Evolutionary conservation across 2,797 vertebrate species (phyloP).

Genomic region (Chiloscyllium punctatum): DNA sequence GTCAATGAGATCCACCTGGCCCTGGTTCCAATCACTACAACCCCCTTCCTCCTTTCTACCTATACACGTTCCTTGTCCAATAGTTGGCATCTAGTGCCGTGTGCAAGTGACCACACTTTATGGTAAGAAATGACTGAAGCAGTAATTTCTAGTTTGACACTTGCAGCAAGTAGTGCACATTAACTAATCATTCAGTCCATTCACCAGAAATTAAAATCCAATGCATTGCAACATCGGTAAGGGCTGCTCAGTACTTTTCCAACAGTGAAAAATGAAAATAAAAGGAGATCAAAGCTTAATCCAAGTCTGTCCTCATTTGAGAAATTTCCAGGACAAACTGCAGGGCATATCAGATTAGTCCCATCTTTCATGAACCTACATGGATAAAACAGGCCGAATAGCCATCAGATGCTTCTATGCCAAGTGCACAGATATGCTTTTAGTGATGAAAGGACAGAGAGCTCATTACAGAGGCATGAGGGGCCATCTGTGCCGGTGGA

Average conservation of each 20-base stretch:
- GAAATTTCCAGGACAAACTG: neutral
- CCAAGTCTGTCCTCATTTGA: neutral
- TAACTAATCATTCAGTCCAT: neutral
- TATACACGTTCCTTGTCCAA: too few species aligned
- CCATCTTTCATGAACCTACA: too few species aligned
- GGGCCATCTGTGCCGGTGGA: too few species aligned
- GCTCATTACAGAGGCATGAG: too few species aligned
- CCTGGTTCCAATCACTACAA: too few species aligned
- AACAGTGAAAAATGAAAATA: neutral
- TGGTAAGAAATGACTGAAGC: neutral
- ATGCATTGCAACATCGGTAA: neutral
- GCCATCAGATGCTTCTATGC: too few species aligned
- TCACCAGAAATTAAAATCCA: neutral
- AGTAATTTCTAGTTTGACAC: neutral
- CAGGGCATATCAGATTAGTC: neutral
- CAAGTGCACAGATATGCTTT: too few species aligned
- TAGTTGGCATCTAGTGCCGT: too few species aligned
- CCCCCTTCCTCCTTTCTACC: neutral
- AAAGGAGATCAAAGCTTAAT: neutral
- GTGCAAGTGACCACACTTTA: too few species aligned
- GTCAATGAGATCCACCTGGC: too few species aligned
- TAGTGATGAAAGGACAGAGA: too few species aligned
- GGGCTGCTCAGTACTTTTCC: neutral
- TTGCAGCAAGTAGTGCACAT: neutral
- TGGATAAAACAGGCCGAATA: too few species aligned